Percentiles rank a stretch among this genome's conserved stretches.
phyloP scores from a whole-genome alignment of 2,888 invertebrate genomes.

The Mesorhabditis belari region DNA sequence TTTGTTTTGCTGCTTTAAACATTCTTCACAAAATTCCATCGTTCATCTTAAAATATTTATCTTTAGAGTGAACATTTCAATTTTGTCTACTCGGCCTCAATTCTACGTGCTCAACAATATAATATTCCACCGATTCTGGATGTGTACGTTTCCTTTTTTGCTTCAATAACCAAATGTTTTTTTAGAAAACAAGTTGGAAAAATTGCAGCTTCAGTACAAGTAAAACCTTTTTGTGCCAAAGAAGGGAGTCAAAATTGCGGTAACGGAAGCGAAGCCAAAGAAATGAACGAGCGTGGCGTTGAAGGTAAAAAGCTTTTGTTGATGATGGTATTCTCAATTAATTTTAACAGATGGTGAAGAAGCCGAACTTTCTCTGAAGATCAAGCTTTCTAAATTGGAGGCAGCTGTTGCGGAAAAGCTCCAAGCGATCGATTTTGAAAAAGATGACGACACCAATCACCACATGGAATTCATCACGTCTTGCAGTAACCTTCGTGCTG shows the following conservation, averaged over 20 bases:
- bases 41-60: slow-evolving; percentile 1
- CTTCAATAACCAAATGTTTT: slow-evolving; percentile 61
- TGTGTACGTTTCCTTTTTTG: slow-evolving; percentile 52
- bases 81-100: slow-evolving; percentile 83
- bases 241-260: slow-evolving; percentile 89
- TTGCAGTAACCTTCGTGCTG: slow-evolving; percentile 87
- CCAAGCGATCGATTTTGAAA: slow-evolving; percentile 89
- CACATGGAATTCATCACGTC: slow-evolving; percentile 99
- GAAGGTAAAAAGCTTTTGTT: not conserved
- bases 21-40: too few relatives aligned
- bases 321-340: too few relatives aligned
- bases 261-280: slow-evolving; percentile 80
- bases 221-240: slow-evolving; percentile 79
- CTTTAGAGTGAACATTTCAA: slow-evolving; percentile 68
- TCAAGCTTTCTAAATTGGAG: slow-evolving; percentile 39
- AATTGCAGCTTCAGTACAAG: slow-evolving; percentile 23
- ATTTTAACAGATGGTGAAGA: slow-evolving; percentile 31
- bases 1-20: too few relatives aligned
- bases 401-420: slow-evolving; percentile 55
- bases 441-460: slow-evolving; percentile 92
- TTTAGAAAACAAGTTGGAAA: slow-evolving; percentile 45
- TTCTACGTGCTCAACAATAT: slow-evolving; percentile 66
- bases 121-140: slow-evolving; percentile 74
- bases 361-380: slow-evolving; percentile 23
- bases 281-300: slow-evolving; percentile 13